Evolutionary conservation across 2,113 vertebrate species (phyloP).

Genomic region (Tinamus guttatus): DNA sequence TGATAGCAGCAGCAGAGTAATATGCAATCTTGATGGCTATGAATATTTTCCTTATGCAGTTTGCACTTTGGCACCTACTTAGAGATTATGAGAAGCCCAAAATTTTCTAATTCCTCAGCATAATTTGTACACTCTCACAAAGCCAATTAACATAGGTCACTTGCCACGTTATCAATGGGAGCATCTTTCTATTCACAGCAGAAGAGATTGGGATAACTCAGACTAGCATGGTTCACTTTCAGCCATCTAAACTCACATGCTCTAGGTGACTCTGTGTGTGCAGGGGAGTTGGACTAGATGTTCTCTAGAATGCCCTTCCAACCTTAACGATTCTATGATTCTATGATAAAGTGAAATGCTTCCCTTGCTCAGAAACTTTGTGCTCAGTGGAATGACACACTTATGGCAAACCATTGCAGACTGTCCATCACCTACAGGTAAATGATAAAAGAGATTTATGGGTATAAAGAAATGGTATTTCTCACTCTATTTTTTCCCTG

Average conservation of each 20-base stretch:
- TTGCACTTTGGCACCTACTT: neutral
- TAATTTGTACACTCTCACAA: neutral
- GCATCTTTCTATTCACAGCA: neutral
- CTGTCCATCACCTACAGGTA: neutral
- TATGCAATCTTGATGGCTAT: neutral
- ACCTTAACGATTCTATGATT: no score
- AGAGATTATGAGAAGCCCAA: neutral
- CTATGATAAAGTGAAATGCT: neutral
- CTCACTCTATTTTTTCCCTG: rapidly evolving
- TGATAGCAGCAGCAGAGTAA: neutral
- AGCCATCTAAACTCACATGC: neutral
- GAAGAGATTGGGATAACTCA: neutral
- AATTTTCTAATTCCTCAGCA: neutral
- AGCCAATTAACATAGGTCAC: neutral
- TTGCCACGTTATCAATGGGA: neutral
- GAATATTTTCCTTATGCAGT: neutral
- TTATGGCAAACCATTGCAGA: neutral
- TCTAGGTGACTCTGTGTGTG: no score
- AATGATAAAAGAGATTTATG: neutral
- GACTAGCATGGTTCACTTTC: neutral
- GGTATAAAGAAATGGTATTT: neutral
- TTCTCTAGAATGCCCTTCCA: no score
- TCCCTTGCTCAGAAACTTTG: neutral
- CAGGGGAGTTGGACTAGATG: no score
- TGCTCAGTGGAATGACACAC: neutral